A percentile compares a stretch with the other conserved stretches of the same genome.
These are phyloP conservation scores for Melitaea athalia DNA, from an alignment of 2,888 invertebrate species.

Conservation along the genomic window DNA sequence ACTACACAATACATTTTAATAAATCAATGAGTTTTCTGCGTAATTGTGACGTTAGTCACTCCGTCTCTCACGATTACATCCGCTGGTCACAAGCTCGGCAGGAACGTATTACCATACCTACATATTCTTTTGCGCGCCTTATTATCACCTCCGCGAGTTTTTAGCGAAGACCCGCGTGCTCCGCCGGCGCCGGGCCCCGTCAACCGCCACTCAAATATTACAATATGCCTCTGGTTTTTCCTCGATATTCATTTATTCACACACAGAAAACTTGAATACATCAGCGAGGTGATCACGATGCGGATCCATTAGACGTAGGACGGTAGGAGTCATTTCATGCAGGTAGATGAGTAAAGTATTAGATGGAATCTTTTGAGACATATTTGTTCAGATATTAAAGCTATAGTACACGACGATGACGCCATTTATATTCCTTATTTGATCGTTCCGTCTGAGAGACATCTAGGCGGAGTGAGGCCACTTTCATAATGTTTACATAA, in stretches of 20 bases:
- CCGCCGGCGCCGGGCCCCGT: slow-evolving; percentile 42
- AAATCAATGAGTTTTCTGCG: background rate
- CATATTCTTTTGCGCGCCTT: slow-evolving; percentile 49
- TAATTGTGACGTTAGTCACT: background rate
- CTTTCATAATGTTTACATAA: slow-evolving; percentile 35
- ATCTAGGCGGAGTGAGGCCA: slow-evolving; percentile 23
- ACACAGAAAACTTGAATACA: slow-evolving; percentile 9
- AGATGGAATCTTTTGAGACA: background rate
- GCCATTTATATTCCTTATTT: slow-evolving; percentile 17
- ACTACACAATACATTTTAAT: background rate
- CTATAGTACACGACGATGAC: slow-evolving; percentile 12
- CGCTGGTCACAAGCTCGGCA: slow-evolving; percentile 6
- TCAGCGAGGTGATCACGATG: background rate
- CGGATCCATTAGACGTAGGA: background rate
- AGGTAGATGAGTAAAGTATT: background rate
- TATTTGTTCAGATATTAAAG: slow-evolving; percentile 13
- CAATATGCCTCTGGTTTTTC: slow-evolving; percentile 10
- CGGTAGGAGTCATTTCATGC: background rate
- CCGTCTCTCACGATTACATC: background rate
- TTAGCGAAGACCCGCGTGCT: slow-evolving; percentile 47
- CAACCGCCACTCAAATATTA: slow-evolving; percentile 35
- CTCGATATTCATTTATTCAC: slow-evolving; percentile 14
- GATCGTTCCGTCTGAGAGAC: slow-evolving; percentile 23
- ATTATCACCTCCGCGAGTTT: slow-evolving; percentile 63
- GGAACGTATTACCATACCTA: slow-evolving; percentile 16